phyloP scores from a whole-genome alignment of 2,888 invertebrate species.

The Drosophila macrothrix region DNA sequence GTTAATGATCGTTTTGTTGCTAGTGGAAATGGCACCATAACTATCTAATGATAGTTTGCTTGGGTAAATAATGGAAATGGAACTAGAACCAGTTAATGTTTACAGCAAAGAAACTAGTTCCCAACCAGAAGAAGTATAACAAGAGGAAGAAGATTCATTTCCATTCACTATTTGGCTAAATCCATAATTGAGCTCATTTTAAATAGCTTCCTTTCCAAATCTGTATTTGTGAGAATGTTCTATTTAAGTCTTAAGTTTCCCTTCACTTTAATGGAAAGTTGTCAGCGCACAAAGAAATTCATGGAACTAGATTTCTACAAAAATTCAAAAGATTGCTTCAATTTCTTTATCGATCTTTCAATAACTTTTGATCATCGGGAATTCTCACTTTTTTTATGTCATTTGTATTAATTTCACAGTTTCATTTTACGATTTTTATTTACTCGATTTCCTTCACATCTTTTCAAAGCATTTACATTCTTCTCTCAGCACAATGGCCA shows the following conservation, averaged over 20 bases:
- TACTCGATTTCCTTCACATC: conserved; percentile 6
- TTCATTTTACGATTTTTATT: background rate
- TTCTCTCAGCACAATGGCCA: background rate
- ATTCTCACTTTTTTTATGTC: background rate
- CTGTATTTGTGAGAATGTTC: background rate
- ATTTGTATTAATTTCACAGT: background rate
- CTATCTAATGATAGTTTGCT: background rate
- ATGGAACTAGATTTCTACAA: conserved; percentile 3
- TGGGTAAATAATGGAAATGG: background rate
- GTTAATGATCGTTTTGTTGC: background rate
- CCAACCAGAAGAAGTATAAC: background rate
- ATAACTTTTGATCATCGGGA: background rate
- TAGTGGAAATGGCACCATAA: background rate
- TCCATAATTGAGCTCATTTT: background rate
- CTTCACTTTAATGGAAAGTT: conserved; percentile 9
- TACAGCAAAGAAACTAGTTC: background rate
- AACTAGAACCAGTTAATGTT: background rate
- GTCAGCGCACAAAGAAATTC: background rate
- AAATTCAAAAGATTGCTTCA: background rate
- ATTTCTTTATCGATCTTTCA: background rate
- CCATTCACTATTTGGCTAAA: background rate
- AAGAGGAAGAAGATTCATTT: background rate
- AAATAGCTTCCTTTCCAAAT: background rate
- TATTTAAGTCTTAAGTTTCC: background rate
- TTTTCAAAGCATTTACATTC: background rate